A percentile compares a stretch with the other conserved stretches of the same genome.
phyloP scores from a whole-genome alignment of 2,888 invertebrate genomes.

The Agrotis puta region DNA sequence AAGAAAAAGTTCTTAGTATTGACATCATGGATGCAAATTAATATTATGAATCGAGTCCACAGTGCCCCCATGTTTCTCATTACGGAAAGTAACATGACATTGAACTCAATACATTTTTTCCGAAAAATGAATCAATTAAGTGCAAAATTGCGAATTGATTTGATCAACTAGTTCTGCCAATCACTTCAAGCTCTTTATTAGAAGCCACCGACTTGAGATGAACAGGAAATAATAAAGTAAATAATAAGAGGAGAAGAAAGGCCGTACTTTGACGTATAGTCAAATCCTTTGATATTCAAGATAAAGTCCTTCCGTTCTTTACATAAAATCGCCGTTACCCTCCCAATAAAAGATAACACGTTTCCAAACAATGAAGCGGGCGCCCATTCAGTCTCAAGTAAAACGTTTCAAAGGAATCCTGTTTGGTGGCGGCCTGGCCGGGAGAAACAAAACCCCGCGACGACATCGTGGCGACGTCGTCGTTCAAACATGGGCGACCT shows the following conservation, averaged over 20 bases:
- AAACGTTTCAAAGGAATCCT: slow-evolving; percentile 81
- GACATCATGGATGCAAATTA: neutral
- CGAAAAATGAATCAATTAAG: slow-evolving; percentile 38
- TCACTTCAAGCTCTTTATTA: slow-evolving; percentile 8
- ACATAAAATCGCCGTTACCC: slow-evolving; percentile 58
- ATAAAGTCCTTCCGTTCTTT: slow-evolving; percentile 26
- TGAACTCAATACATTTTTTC: slow-evolving; percentile 37
- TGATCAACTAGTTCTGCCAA: slow-evolving; percentile 11
- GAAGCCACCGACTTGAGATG: neutral
- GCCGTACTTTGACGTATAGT: neutral
- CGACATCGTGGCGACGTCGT: slow-evolving; percentile 62
- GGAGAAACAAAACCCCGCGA: slow-evolving; percentile 74
- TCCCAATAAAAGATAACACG: slow-evolving; percentile 67
- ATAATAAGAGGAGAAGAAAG: neutral
- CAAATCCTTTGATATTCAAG: slow-evolving; percentile 6
- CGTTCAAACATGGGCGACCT: slow-evolving; percentile 49
- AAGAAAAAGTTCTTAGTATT: neutral
- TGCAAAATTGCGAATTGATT: slow-evolving; percentile 41
- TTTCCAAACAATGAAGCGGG: slow-evolving; percentile 78
- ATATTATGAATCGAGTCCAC: slow-evolving; percentile 15
- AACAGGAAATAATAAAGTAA: slow-evolving; percentile 23
- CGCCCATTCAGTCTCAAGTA: slow-evolving; percentile 78
- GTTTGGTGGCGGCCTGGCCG: slow-evolving; percentile 72
- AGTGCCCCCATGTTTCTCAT: slow-evolving; percentile 38
- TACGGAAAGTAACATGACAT: slow-evolving; percentile 47